Evolutionary conservation across 2,888 invertebrate species (phyloP), one percentile per base, ranked within the genome.

Genomic region (Limnephilus auricula): DNA sequence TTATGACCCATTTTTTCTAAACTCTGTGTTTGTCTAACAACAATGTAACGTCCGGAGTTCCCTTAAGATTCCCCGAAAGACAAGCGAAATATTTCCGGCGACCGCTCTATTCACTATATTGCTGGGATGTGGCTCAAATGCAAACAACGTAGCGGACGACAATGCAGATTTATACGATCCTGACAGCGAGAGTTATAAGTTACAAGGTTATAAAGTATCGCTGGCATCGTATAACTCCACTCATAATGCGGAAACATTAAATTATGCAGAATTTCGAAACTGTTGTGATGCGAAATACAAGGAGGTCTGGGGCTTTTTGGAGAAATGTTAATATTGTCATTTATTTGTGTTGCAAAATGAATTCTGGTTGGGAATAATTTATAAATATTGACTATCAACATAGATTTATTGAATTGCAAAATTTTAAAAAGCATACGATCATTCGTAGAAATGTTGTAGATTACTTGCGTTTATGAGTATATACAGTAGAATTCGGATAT

Each of bases 101-200:
- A 31, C 86, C 45, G 40, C 86, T 31, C 34, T 34, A 82, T 50
- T 50, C 50, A 50, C 50, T 50, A 2, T 25, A 84, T 34, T 78
- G 87, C 87, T 10, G 65, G 34, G 79, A 88, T 78, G 79, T 88
- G 79, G 78, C 31, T 88, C 34, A 79, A 78, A 79, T 88, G 87
- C 87, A 88, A 88, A 88, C 45, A 84, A 84, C 32, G 84, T 84
- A 78, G 5, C 40, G 45, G 86, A 86, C 87, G 86, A 86, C 87
- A 88, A 88, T 79, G 65, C 34, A 88, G 87, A 88, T 88, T 88
- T 88, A 88, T 88, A 65, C 78, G 78, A 88, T 79, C 79, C 9
- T 79, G 79, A 78, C 65, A 32, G 32, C 34, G 25, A 65, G 78
- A 88, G 34, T 88, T 88, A 78, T 34, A 88, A 87, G 87, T 31